Percentiles rank a stretch among this genome's conserved stretches.
These are phyloP conservation scores for Apis florea DNA, from an alignment of 1,140 invertebrate genomes.

Conservation along the genomic window DNA sequence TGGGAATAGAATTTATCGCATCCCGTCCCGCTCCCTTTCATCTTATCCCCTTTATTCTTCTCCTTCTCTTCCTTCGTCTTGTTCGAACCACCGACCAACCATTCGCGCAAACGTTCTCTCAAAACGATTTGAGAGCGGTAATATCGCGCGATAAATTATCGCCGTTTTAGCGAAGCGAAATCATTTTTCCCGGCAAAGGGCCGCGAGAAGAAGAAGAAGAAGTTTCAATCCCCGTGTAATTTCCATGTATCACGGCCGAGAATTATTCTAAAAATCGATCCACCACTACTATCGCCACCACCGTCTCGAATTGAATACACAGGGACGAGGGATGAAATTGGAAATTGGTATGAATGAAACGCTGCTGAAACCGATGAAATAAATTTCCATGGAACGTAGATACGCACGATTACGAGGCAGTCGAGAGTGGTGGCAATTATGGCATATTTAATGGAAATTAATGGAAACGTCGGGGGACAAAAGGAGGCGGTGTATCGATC, in stretches of 20 bases:
- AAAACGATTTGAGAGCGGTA: background rate
- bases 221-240: background rate
- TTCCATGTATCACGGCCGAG: background rate
- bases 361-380: background rate
- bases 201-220: background rate
- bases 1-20: slow-evolving; percentile 45
- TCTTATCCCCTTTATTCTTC: background rate
- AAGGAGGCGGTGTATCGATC: background rate
- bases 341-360: background rate
- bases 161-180: slow-evolving; percentile 12
- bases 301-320: too few species aligned
- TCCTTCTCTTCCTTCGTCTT: background rate
- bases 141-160: slow-evolving; percentile 39
- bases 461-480: slow-evolving; percentile 3
- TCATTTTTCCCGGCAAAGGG: background rate
- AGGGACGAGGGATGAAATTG: background rate
- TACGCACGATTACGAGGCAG: background rate
- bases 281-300: too few species aligned
- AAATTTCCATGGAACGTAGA: background rate
- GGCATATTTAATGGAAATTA: slow-evolving; percentile 31
- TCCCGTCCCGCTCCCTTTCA: background rate
- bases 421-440: background rate
- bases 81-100: too few species aligned
- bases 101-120: background rate
- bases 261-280: background rate